phyloP scores from a whole-genome alignment of 2,797 vertebrate genomes.

The Mormyrops attenuatus region DNA sequence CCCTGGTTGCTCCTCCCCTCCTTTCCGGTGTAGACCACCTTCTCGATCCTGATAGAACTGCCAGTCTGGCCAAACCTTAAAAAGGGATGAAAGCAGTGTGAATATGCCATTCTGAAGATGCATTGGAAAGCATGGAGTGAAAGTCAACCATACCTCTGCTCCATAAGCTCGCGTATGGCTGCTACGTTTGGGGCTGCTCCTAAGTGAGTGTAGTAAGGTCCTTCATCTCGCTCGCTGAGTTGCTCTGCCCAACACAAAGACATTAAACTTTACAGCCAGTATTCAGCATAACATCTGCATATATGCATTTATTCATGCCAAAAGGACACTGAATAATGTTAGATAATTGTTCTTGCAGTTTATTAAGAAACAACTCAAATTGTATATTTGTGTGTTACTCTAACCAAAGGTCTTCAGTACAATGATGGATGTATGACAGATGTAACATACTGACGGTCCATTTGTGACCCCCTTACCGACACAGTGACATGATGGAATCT shows the following conservation, averaged over 20 bases:
- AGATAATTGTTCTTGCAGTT: neutral
- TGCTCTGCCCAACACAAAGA: constrained; percentile 75
- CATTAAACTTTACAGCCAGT: constrained; percentile 15
- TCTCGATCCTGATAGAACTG: constrained; percentile 88
- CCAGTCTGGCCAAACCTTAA: constrained; percentile 85
- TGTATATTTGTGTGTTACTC: neutral
- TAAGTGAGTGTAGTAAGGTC: constrained; percentile 97
- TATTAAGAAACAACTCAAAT: neutral
- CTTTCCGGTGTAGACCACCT: constrained; percentile 92
- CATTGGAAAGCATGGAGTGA: neutral
- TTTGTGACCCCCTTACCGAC: constrained; percentile 74
- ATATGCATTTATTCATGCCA: neutral
- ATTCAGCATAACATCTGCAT: neutral
- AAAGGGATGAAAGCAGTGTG: neutral
- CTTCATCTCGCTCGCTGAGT: constrained; percentile 99
- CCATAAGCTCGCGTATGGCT: constrained; percentile 88
- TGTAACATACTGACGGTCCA: neutral
- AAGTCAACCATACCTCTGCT: constrained; percentile 76
- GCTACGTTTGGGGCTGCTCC: constrained; percentile 89
- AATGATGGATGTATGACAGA: neutral
- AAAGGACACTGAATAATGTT: neutral
- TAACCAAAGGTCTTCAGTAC: neutral
- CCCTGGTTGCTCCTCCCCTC: constrained; percentile 98
- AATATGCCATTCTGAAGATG: neutral
- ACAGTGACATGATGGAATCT: constrained; percentile 93